Conservation (phyloP, 2,888 invertebrate species). For the Tachina grossa region DNA sequence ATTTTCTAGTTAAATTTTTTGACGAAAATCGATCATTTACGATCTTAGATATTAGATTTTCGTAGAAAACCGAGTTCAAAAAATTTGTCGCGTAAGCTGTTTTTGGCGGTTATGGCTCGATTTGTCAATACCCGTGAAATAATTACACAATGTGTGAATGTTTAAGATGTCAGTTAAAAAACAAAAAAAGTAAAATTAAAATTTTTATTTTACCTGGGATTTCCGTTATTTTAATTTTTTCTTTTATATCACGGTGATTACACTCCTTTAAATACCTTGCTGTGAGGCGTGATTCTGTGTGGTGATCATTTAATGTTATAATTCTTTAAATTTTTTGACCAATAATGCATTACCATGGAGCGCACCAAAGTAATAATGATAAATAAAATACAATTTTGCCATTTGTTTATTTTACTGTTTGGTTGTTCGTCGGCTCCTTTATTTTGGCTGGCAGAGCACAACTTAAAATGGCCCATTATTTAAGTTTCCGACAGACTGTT, state of each 20-base stretch:
- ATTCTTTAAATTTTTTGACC: slow-evolving; percentile 44
- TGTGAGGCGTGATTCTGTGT: slow-evolving; percentile 14
- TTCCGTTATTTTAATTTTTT: no score
- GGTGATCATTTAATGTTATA: slow-evolving; percentile 49
- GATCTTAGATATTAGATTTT: no score
- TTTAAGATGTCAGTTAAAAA: no score
- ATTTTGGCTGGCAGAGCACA: slow-evolving; percentile 37
- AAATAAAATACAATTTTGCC: slow-evolving; percentile 57
- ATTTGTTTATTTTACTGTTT: slow-evolving; percentile 53
- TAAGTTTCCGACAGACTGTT: slow-evolving; percentile 61
- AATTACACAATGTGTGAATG: no score
- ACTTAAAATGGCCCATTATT: slow-evolving; percentile 64
- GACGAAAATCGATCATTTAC: no score
- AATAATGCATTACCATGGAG: slow-evolving; percentile 48
- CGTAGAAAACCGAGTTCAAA: no score
- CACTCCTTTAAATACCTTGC: slow-evolving; percentile 22
- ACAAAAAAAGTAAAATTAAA: no score
- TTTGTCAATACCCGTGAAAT: no score
- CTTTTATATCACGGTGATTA: not conserved
- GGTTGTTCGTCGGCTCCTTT: slow-evolving; percentile 19
- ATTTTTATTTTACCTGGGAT: no score
- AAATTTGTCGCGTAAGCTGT: no score
- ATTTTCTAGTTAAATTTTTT: no score
- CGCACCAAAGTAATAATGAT: slow-evolving; percentile 56
- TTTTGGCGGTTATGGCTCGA: no score